A percentile compares a stretch with the other conserved stretches of the same genome.
Evolutionary conservation across 2,888 invertebrate species (phyloP).

Genomic region (Andricus curvator): DNA sequence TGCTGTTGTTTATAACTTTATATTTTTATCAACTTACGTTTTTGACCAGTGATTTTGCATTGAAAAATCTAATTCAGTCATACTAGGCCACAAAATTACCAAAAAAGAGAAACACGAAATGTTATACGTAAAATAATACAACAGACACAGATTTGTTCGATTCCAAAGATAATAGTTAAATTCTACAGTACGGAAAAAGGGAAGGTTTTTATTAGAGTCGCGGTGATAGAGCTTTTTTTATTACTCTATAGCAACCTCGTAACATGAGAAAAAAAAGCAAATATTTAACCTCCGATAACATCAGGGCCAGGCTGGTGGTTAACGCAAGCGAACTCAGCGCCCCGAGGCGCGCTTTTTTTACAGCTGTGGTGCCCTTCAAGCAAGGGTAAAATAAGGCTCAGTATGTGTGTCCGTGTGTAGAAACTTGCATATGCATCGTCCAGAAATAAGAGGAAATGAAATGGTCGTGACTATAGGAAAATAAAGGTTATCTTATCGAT

Average conservation of each 20-base stretch:
- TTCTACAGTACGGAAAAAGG: background rate
- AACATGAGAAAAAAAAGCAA: conserved; percentile 47
- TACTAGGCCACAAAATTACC: no score
- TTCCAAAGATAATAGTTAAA: background rate
- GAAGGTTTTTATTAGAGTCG: conserved; percentile 54
- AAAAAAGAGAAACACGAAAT: no score
- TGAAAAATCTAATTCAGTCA: no score
- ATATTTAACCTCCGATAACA: conserved; percentile 63
- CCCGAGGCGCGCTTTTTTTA: conserved; percentile 43
- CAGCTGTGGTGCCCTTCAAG: conserved; percentile 11
- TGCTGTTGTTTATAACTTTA: no score
- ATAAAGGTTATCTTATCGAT: conserved; percentile 61
- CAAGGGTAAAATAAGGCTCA: conserved; percentile 11
- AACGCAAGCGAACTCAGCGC: conserved; percentile 46
- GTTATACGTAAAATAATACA: background rate
- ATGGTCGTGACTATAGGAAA: conserved; percentile 50
- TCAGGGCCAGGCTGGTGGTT: conserved; percentile 48
- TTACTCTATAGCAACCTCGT: conserved; percentile 42
- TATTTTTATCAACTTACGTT: no score
- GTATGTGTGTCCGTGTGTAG: conserved; percentile 3
- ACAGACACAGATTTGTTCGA: background rate
- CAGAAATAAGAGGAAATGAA: conserved; percentile 52
- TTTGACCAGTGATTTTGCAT: no score
- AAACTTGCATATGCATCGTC: conserved; percentile 28
- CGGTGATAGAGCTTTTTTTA: conserved; percentile 50